These are phyloP conservation scores for Rhipidura dahli DNA, from an alignment of 2,113 vertebrate genomes.

Conservation along the genomic window DNA sequence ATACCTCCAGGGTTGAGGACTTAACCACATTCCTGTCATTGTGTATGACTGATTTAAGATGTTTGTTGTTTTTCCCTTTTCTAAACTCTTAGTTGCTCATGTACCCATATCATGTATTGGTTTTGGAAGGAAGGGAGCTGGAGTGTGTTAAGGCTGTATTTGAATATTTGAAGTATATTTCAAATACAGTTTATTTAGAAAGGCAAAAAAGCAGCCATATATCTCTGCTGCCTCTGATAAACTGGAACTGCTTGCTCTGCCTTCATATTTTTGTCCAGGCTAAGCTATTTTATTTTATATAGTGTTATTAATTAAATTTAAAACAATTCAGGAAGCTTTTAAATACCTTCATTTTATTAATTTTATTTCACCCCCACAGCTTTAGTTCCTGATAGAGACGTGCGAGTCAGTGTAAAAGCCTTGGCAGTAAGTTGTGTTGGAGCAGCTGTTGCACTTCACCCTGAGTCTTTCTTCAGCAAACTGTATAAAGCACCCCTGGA, in stretches of 20 bases:
- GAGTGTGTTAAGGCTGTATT: neutral
- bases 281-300: neutral
- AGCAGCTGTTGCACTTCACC: slow-evolving; percentile 86
- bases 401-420: slow-evolving; percentile 96
- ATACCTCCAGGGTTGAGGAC: neutral
- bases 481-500: slow-evolving; percentile 87
- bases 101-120: neutral
- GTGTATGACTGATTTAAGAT: neutral
- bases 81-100: neutral
- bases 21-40: neutral
- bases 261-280: neutral
- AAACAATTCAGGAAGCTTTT: neutral
- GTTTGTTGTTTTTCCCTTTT: neutral
- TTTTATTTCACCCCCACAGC: slow-evolving; percentile 59
- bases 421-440: slow-evolving; percentile 93
- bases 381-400: slow-evolving; percentile 90
- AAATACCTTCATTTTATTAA: neutral
- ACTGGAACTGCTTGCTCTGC: neutral
- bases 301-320: neutral
- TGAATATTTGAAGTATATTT: neutral
- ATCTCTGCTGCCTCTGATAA: neutral
- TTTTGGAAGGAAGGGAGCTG: neutral
- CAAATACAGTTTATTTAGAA: neutral
- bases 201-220: neutral
- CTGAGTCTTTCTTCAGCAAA: slow-evolving; percentile 91